A percentile compares a stretch with the other conserved stretches of the same genome.
phyloP scores from a whole-genome alignment of 2,113 vertebrate genomes.

The Peromyscus polionotus region DNA sequence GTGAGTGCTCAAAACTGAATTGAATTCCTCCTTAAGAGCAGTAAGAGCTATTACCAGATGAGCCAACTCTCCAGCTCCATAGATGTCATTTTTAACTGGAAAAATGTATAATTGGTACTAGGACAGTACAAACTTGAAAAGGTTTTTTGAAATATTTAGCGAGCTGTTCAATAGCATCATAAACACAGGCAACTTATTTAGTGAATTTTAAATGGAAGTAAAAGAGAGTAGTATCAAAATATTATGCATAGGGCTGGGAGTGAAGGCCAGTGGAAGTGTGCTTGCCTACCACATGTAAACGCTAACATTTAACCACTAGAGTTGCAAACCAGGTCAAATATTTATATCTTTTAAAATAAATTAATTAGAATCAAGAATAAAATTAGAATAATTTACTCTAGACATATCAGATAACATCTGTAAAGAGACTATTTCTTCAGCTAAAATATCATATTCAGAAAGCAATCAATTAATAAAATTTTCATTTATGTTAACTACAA shows the following conservation, averaged over 20 bases:
- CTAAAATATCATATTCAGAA: background rate
- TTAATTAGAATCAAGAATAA: background rate
- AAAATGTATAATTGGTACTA: slow-evolving; percentile 14
- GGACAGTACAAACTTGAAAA: slow-evolving; percentile 39
- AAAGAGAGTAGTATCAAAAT: background rate
- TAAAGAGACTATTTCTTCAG: background rate
- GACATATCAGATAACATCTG: background rate
- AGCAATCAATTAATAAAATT: background rate
- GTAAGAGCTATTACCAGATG: background rate
- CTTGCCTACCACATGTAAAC: background rate
- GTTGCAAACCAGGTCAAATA: background rate
- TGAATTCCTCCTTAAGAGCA: background rate
- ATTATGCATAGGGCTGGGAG: background rate
- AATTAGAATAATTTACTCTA: background rate
- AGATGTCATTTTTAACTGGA: slow-evolving; percentile 11
- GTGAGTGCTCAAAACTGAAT: background rate
- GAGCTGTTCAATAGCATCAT: slow-evolving; percentile 14
- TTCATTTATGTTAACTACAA: background rate
- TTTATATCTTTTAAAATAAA: background rate
- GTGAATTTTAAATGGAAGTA: background rate
- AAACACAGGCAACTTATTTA: background rate
- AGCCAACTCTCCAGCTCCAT: background rate
- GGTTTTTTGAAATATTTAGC: slow-evolving; percentile 17
- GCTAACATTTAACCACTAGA: background rate
- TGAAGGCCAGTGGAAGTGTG: background rate